Evolutionary conservation across 2,797 vertebrate species (phyloP).

Genomic region (Gadopsis bispinosus): DNA sequence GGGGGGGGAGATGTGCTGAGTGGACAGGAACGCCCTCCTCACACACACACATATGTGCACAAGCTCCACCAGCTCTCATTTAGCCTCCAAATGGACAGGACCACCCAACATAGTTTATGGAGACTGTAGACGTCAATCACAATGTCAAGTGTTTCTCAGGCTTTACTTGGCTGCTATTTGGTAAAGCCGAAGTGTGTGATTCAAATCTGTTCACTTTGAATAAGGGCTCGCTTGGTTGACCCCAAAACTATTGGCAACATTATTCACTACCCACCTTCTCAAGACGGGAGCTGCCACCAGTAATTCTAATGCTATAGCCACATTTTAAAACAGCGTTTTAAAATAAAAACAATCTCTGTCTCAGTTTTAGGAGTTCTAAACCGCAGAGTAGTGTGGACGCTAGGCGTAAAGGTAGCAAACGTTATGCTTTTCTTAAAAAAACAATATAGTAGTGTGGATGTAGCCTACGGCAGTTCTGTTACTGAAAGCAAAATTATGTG

Average conservation of each 20-base stretch:
- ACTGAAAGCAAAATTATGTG: not conserved
- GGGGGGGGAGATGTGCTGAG: constrained; percentile 73
- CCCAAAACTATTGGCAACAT: not conserved
- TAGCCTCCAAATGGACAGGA: constrained; percentile 25
- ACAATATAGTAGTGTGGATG: too few relatives aligned
- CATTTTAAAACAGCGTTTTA: too few relatives aligned
- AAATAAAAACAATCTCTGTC: too few relatives aligned
- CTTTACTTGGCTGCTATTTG: not conserved
- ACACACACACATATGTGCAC: constrained; percentile 15
- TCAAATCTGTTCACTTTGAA: not conserved
- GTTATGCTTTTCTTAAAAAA: too few relatives aligned
- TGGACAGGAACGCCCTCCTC: constrained; percentile 54
- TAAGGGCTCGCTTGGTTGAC: not conserved
- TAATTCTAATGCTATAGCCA: not conserved
- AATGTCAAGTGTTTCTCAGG: not conserved
- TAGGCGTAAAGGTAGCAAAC: too few relatives aligned
- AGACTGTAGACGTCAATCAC: constrained; percentile 23
- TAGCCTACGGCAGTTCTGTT: not conserved
- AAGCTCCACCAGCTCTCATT: constrained; percentile 18
- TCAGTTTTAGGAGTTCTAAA: too few relatives aligned
- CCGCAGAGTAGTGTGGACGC: too few relatives aligned
- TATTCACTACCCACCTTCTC: not conserved
- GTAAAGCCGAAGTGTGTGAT: not conserved
- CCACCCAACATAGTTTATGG: constrained; percentile 37
- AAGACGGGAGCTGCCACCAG: not conserved